Evolutionary conservation across 1,140 invertebrate species (phyloP).

Genomic region (Drosophila punjabiensis): DNA sequence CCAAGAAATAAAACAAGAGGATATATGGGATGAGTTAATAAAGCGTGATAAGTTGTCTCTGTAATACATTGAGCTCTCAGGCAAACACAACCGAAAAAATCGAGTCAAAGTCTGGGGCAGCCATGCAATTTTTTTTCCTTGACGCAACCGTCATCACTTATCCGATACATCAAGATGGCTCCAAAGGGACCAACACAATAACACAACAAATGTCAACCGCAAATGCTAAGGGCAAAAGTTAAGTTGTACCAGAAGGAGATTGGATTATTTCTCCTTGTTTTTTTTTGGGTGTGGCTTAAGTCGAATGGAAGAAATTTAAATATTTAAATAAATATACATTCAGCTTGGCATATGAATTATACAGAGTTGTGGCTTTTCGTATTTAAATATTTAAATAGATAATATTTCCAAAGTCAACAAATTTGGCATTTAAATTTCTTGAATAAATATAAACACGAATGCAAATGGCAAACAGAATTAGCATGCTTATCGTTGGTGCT

Average conservation of each 20-base stretch:
- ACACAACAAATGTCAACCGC: slow-evolving; percentile 17
- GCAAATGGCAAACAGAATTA: slow-evolving; percentile 3
- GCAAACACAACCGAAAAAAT: slow-evolving; percentile 40
- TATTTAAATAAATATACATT: too few species aligned
- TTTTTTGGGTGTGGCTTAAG: not conserved
- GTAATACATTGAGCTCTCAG: slow-evolving; percentile 55
- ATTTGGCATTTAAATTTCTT: not conserved
- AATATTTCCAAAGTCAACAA: not conserved
- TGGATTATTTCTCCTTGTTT: slow-evolving; percentile 28
- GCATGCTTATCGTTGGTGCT: slow-evolving; percentile 6
- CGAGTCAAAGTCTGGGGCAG: slow-evolving; percentile 9
- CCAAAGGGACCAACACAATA: not conserved
- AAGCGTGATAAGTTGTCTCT: slow-evolving; percentile 68
- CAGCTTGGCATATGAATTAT: too few species aligned
- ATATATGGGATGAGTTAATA: slow-evolving; percentile 52
- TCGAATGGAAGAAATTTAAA: too few species aligned
- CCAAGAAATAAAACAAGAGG: slow-evolving; percentile 25
- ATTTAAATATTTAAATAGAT: not conserved
- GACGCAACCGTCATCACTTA: slow-evolving; percentile 53
- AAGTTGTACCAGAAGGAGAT: slow-evolving; percentile 17
- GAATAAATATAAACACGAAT: not conserved
- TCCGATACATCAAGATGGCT: slow-evolving; percentile 33
- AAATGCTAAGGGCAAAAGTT: slow-evolving; percentile 26
- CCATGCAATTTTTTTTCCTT: slow-evolving; percentile 6
- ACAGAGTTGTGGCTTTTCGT: not conserved